A percentile compares a stretch with the other conserved stretches of the same genome.
phyloP scores from a whole-genome alignment of 2,113 vertebrate genomes.

The Hylia prasina region DNA sequence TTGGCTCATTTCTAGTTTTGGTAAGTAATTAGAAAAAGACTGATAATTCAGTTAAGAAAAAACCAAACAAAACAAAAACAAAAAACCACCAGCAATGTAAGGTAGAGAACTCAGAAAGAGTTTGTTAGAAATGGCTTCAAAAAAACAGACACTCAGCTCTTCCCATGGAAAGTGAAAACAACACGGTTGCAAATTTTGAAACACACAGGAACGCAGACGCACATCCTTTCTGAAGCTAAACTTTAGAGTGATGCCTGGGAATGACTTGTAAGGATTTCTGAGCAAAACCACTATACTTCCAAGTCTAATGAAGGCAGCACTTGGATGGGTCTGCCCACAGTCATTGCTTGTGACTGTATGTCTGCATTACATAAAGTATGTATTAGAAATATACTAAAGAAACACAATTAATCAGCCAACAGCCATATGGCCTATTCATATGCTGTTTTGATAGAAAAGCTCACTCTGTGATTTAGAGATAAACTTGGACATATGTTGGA shows the following conservation, averaged over 20 bases:
- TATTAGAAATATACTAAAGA: not conserved
- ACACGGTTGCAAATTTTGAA: not conserved
- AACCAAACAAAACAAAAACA: no score
- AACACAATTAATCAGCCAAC: not conserved
- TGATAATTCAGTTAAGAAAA: not conserved
- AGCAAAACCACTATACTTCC: not conserved
- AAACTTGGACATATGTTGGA: not conserved
- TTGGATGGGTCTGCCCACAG: not conserved
- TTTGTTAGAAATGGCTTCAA: not conserved
- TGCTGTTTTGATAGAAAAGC: not conserved
- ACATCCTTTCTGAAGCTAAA: not conserved
- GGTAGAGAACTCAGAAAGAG: not conserved
- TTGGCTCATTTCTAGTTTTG: not conserved
- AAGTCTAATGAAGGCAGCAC: not conserved
- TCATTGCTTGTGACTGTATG: not conserved
- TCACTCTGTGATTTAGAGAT: not conserved
- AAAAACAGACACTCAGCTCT: not conserved
- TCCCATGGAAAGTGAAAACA: not conserved
- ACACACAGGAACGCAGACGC: accelerated
- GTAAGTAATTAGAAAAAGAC: not conserved
- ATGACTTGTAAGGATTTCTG: not conserved
- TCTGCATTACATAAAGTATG: not conserved
- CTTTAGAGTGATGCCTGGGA: not conserved
- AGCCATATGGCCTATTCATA: not conserved
- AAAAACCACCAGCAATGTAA: not conserved